Conservation (phyloP, 2,113 vertebrate species). For the Coptodon rendalli region DNA sequence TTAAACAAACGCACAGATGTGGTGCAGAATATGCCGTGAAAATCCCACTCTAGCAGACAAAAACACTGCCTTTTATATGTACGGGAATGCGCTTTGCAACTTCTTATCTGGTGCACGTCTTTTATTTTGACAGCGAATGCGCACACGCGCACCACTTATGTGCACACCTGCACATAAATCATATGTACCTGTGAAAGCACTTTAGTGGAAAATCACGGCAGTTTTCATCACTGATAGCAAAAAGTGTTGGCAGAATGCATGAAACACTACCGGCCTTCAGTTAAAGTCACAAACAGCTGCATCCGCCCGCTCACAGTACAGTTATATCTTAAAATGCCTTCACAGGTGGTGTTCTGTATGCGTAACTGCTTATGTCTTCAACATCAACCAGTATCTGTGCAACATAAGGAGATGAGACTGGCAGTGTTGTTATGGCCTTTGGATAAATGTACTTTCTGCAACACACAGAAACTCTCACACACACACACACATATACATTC, state of each 20-base stretch:
- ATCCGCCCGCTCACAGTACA: background rate
- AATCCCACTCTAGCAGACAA: background rate
- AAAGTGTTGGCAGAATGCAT: background rate
- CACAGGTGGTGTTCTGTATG: background rate
- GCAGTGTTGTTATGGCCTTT: background rate
- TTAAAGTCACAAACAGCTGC: background rate
- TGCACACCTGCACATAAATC: background rate
- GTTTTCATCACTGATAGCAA: background rate
- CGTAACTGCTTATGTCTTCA: background rate
- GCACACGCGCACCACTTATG: background rate
- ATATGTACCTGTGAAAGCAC: background rate
- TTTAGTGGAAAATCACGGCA: background rate
- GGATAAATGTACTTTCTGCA: background rate
- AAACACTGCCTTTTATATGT: background rate
- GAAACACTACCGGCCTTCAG: background rate
- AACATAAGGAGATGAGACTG: background rate
- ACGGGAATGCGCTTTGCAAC: accelerated
- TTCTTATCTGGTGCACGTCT: background rate
- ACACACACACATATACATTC: background rate
- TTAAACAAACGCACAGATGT: background rate
- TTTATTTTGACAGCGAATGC: no score
- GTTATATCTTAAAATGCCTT: background rate
- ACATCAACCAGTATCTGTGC: background rate
- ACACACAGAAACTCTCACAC: background rate
- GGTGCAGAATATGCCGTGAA: background rate